Evolutionary conservation across 64 coral and sea anemone genomes (phyloP), one percentile per base, ranked within the genome.

Genomic region (Montipora efflorescens): DNA sequence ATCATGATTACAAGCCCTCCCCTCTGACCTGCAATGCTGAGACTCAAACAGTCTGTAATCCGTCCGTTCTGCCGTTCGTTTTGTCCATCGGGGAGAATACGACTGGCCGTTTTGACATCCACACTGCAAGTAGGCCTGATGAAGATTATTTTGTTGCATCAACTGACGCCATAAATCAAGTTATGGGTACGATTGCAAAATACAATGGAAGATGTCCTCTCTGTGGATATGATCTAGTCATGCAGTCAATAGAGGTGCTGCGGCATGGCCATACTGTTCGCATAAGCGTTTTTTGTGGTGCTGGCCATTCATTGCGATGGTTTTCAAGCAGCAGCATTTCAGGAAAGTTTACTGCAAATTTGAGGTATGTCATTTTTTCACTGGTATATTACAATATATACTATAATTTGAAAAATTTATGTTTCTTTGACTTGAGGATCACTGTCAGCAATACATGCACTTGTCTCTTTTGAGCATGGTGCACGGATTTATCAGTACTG

Each of bases 121-220:
- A 89, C 14, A 79, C 74, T 47, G 12, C n/a, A 20, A 78, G 87
- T 18, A 90, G 16, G 75, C 8, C 73, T 8, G 53, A 78, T 48
- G 55, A 90, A 12, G 48, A 66, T 11, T 90, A 64, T 78, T 90
- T 90, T 48, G 36, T 77, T 79, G 59, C 87, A 8, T 90, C 74
- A 3, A 64, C 57, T 16, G 75, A 90, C 57, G 74, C 87, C 11
- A 62, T 75, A 12, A 13, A 59, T 44, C 48, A 74, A 4, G 53
- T 90, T 20, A 47, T 90, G 87, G 11, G 48, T 47, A 64, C 75
- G 46, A 64, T 79, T 75, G 20, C 77, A 9, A 14, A 18, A 15
- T 78, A 78, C 66, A 77, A 66, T 74, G 46, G 87, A 21, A 88
- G 74, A 74, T 89, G 87, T 53, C 87, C 53, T 58, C 45, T 90